Percentiles rank a stretch among this genome's conserved stretches.
These are phyloP conservation scores for Myrmecobius fasciatus DNA, from an alignment of 2,113 vertebrate genomes.

Conservation along the genomic window DNA sequence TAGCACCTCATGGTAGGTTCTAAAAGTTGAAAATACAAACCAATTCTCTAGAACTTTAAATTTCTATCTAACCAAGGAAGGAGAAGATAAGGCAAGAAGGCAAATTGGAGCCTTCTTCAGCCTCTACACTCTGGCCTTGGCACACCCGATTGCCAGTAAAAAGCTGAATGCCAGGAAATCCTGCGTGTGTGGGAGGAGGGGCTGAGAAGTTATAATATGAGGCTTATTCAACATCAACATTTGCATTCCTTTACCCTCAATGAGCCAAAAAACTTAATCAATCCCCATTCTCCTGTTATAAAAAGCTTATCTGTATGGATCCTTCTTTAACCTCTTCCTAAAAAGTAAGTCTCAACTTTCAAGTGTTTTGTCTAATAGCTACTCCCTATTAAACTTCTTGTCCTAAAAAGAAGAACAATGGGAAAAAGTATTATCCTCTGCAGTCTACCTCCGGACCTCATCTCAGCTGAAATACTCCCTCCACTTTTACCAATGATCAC, in stretches of 20 bases:
- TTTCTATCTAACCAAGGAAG: neutral
- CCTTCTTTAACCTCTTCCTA: neutral
- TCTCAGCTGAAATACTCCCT: neutral
- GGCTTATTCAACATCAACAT: neutral
- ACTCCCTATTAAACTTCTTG: neutral
- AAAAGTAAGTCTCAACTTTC: neutral
- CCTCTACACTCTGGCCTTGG: neutral
- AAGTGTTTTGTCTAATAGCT: neutral
- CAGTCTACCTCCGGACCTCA: neutral
- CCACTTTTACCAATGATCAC: neutral
- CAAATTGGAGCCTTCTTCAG: neutral
- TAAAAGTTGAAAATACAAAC: neutral
- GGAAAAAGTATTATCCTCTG: neutral
- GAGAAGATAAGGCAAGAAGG: neutral
- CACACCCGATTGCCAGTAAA: slow-evolving; percentile 4
- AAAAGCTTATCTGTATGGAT: neutral
- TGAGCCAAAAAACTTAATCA: neutral
- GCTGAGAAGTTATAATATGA: neutral
- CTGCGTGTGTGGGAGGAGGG: slow-evolving; percentile 4
- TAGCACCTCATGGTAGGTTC: neutral
- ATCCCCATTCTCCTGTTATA: neutral
- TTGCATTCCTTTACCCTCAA: neutral
- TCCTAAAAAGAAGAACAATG: neutral
- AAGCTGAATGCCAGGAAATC: slow-evolving; percentile 56
- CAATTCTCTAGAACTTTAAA: neutral